These are phyloP conservation scores for Quadroppia sp. DNA, from an alignment of 2,888 invertebrate species.

Conservation along the genomic window DNA sequence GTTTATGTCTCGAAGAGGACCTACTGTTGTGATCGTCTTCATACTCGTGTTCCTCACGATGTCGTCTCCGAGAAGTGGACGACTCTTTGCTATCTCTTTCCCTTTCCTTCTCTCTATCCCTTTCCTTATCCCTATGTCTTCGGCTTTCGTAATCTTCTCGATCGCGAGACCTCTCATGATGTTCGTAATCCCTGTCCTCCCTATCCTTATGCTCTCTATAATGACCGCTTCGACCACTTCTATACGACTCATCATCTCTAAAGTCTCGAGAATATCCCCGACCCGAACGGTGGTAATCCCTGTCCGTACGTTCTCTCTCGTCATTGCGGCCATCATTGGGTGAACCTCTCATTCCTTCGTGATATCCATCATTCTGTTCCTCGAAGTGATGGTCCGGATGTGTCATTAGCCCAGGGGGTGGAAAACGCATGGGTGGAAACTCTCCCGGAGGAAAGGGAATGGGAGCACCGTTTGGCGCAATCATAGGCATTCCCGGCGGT, in stretches of 20 bases:
- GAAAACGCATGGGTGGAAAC: slow-evolving; percentile 50
- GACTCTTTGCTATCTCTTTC: slow-evolving; percentile 43
- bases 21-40: slow-evolving; percentile 31
- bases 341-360: slow-evolving; percentile 39
- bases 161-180: slow-evolving; percentile 42
- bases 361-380: slow-evolving; percentile 43
- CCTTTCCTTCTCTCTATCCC: slow-evolving; percentile 44
- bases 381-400: slow-evolving; percentile 45
- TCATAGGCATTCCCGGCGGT: slow-evolving; percentile 44
- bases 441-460: slow-evolving; percentile 22
- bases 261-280: slow-evolving; percentile 23
- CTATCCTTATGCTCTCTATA: slow-evolving; percentile 51
- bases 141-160: slow-evolving; percentile 41
- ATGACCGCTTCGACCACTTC: slow-evolving; percentile 49
- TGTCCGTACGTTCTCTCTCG: slow-evolving; percentile 47
- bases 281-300: slow-evolving; percentile 38
- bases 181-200: slow-evolving; percentile 53
- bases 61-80: slow-evolving; percentile 21
- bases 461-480: slow-evolving; percentile 37
- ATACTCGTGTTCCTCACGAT: slow-evolving; percentile 34
- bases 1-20: slow-evolving; percentile 45
- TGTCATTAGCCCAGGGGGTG: slow-evolving; percentile 45
- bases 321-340: slow-evolving; percentile 31
- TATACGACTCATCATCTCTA: slow-evolving; percentile 27
- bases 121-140: slow-evolving; percentile 25